Evolutionary conservation across 37 sponge, comb jelly and placozoan genomes (phyloP).

Genomic region (Halisarca cf. caerulea): DNA sequence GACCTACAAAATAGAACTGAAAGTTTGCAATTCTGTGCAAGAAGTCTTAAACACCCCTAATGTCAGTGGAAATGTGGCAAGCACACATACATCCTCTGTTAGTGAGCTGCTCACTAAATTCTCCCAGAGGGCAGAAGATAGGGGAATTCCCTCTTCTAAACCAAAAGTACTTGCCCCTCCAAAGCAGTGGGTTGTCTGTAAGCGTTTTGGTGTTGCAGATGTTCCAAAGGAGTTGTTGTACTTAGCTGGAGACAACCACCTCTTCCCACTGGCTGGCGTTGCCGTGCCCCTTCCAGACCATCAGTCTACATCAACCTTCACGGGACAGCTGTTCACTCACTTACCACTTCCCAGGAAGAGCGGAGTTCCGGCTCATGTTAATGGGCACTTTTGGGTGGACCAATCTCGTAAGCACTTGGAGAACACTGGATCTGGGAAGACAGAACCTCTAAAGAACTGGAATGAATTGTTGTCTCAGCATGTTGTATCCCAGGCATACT

Average conservation of each 20-base stretch:
- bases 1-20: neutral
- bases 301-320: neutral
- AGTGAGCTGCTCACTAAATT: too few species aligned
- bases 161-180: too few species aligned
- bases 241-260: neutral
- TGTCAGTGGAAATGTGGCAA: too few species aligned
- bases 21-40: too few species aligned
- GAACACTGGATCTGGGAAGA: neutral
- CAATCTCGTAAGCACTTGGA: conserved; percentile 69
- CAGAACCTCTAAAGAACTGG: conserved; percentile 23
- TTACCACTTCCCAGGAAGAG: conserved; percentile 51
- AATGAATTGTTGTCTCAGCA: conserved; percentile 28
- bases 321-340: conserved; percentile 45
- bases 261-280: conserved; percentile 56
- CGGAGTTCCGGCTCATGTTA: conserved; percentile 67
- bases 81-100: too few species aligned
- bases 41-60: too few species aligned
- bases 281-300: conserved; percentile 32
- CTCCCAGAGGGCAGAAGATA: too few species aligned
- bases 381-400: conserved; percentile 75
- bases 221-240: neutral
- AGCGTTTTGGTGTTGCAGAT: conserved; percentile 7
- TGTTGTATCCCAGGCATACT: conserved; percentile 39
- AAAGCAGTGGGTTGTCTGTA: conserved; percentile 37
- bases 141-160: too few species aligned